Percentiles rank a stretch among this genome's conserved stretches.
phyloP scores from a whole-genome alignment of 2,797 vertebrate species.

The Dromococcyx pavoninus region DNA sequence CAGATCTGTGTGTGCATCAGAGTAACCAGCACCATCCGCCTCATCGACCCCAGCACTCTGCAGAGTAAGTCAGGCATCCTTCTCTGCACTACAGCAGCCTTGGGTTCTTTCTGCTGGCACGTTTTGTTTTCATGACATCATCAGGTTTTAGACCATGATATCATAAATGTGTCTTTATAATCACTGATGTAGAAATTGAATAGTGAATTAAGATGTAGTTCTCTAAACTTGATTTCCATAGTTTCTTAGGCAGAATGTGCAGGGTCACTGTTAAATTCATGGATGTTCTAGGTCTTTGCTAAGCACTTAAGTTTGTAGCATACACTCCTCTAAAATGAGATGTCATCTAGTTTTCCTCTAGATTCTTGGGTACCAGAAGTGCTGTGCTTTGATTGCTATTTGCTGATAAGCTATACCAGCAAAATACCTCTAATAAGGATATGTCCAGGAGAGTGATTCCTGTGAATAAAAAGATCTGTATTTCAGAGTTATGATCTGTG shows the following conservation, averaged over 20 bases:
- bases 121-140: neutral
- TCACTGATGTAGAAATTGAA: rapidly evolving
- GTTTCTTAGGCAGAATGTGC: neutral
- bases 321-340: neutral
- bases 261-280: neutral
- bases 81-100: neutral
- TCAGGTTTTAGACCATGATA: neutral
- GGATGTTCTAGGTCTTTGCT: neutral
- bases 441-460: neutral
- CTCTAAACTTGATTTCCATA: neutral
- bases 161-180: neutral
- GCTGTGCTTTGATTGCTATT: neutral
- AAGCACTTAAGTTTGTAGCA: neutral
- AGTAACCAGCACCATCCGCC: slow-evolving; percentile 91
- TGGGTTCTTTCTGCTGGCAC: neutral
- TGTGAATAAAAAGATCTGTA: neutral
- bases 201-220: rapidly evolving
- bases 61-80: slow-evolving; percentile 83
- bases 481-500: rapidly evolving
- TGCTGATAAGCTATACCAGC: neutral
- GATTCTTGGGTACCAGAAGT: neutral
- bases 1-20: slow-evolving; percentile 94
- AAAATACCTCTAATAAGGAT: neutral
- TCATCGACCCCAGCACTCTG: slow-evolving; percentile 92
- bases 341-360: neutral